Evolutionary conservation across 2,113 vertebrate species (phyloP).

Genomic region (Perccottus glenii): DNA sequence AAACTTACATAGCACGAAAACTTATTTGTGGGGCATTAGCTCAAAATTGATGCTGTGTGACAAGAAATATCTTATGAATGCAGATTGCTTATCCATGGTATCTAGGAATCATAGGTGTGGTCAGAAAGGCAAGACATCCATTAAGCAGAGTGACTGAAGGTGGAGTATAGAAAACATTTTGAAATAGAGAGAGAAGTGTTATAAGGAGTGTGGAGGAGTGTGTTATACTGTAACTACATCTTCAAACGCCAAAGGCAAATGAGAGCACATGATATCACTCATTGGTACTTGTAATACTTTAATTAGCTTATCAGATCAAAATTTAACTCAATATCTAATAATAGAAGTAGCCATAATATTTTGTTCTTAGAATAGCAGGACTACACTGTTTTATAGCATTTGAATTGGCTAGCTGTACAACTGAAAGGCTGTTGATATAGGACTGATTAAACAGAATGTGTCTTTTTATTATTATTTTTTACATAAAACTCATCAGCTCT

Average conservation of each 20-base stretch:
- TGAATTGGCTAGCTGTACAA: background rate
- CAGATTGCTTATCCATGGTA: too few species aligned
- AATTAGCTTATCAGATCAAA: constrained; percentile 52
- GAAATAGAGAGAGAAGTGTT: background rate
- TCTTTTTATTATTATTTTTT: constrained; percentile 35
- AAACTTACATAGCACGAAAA: too few species aligned
- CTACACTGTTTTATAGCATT: constrained; percentile 1
- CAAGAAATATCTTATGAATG: too few species aligned
- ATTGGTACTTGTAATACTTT: constrained; percentile 48
- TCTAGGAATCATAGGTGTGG: background rate
- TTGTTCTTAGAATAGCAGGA: background rate
- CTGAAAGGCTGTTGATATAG: constrained; percentile 12
- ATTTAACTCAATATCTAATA: constrained; percentile 24
- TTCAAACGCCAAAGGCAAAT: constrained; percentile 19
- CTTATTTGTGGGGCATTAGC: too few species aligned
- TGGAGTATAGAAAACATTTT: too few species aligned
- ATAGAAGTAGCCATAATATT: constrained; percentile 28
- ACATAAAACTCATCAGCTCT: constrained; percentile 25
- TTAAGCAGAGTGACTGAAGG: background rate
- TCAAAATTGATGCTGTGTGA: too few species aligned
- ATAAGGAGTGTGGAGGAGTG: background rate
- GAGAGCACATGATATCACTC: constrained; percentile 45
- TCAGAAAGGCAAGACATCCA: background rate
- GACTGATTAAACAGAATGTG: constrained; percentile 33
- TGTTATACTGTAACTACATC: background rate